Base-by-base conservation (phyloP, 2,113 vertebrate genomes). In the Sisor rabdophorus region DNA sequence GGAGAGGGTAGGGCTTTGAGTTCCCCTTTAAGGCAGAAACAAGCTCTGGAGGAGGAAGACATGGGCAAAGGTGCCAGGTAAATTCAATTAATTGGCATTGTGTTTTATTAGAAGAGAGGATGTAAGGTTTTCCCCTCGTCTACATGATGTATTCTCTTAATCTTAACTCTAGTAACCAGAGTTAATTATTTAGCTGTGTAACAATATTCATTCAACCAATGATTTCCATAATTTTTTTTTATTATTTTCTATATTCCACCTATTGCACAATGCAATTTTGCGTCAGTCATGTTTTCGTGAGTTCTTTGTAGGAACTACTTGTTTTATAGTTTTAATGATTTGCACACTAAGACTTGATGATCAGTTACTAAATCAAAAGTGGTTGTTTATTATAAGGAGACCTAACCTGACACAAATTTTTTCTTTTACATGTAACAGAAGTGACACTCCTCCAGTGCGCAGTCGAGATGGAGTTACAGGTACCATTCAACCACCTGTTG, bases 401-500 rank as follows among this genome's bases (percentile, higher is more conserved):
- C 32, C 24, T 71, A 44, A 16, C 13, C 17, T 67, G 24, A 16
- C 1, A 10, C 10, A 26, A 12, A 20, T 2, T 8, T 4, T 19
- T 73, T 2, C 76, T 58, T n/a, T 71, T 70, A 63, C 15, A 58
- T 71, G 79, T 17, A 17, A 30, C 79, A 97, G 95, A 88, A 95
- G 93, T 1, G 93, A 95, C 82, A 95, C 94, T 7, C 95, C 94
- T 80, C 93, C 95, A 7, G 90, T 91, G 17, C 94, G 93, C 71
- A 81, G 88, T 76, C 83, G 91, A 74, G 92, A 93, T 0, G 86
- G 81, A 32, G 88, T 84, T 13, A 59, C 90, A 50, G 87, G 89
- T 61, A 79, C 90, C 44, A 87, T 92, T 50, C 91, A 91, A 81
- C 89, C 91, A 63, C 84, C 73, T 20, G 73, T 40, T n/a, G 48